Evolutionary conservation across 2,797 vertebrate genomes (phyloP).

Genomic region (Tangara arthus): DNA sequence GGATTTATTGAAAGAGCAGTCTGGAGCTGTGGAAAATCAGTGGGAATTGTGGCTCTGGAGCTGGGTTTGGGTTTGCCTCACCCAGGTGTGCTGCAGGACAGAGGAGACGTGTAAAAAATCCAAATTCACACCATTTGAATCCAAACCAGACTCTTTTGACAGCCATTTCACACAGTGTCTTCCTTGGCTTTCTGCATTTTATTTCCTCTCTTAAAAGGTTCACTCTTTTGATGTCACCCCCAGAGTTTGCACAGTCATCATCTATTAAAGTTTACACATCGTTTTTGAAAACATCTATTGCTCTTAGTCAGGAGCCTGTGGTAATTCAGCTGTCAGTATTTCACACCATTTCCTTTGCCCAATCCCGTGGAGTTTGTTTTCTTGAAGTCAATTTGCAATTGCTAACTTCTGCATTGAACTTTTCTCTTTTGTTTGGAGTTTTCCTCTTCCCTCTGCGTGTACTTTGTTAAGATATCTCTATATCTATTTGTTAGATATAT

Average conservation of each 20-base stretch:
- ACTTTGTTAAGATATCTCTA: not conserved
- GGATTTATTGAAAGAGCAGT: not conserved
- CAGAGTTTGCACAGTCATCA: rapidly evolving
- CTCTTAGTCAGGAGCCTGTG: not conserved
- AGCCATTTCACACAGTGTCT: not conserved
- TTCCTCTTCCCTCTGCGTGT: not conserved
- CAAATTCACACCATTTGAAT: not conserved
- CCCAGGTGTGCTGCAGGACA: not conserved
- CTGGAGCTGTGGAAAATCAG: not conserved
- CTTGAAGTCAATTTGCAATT: not conserved
- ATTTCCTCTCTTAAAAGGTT: not conserved
- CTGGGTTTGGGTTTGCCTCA: not conserved
- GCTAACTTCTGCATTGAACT: not conserved
- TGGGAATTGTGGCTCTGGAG: not conserved
- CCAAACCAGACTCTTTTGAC: not conserved
- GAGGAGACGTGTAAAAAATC: not conserved
- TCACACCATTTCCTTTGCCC: not conserved
- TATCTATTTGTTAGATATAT: too few species aligned
- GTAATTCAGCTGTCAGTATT: not conserved
- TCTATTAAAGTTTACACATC: not conserved
- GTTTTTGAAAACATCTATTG: not conserved
- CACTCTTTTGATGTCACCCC: not conserved
- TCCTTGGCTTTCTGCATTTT: not conserved
- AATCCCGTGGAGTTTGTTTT: not conserved
- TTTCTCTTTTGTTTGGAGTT: not conserved